Evolutionary conservation across 2,113 vertebrate species (phyloP), one percentile per base, ranked within the genome.

Genomic region (Phyllopteryx taeniolatus): DNA sequence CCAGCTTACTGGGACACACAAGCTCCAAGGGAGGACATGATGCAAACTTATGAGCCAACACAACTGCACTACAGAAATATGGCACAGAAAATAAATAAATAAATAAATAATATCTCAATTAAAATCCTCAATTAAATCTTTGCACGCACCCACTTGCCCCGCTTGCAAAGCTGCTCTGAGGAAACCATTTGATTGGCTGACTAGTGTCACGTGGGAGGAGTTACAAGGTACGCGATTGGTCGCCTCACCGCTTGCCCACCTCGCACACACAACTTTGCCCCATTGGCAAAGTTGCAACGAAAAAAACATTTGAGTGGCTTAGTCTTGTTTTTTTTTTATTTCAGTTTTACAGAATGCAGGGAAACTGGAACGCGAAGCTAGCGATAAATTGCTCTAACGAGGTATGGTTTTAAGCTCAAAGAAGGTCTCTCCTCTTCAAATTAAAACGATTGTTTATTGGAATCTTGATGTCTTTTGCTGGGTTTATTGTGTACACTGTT

Each of bases 1-100:
- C 80, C 85, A 83, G 81, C 79, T 88, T 86, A 89, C 82, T 81
- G 83, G 78, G 71, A 74, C 81, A 79, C 80, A 82, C 76, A 74
- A 84, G 74, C 75, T 19, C 67, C 35, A 19, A 39, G 59, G 59
- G 31, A 35, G 66, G 83, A 82, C 80, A 82, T 69, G 70, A 87
- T 72, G 65, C 54, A 80, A 74, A 79, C 51, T 20, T 66, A 20
- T 4, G 2, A 69, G 74, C 63, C 67, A 35, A 35, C 73, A 20
- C 39, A 74, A 75, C 71, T 72, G 44, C 46, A 68, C 78, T 59
- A 65, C 6, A 54, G 8, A 65, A 27, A 19, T 2, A 67, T 15
- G n/a, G 44, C n/a, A 74, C 64, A 62, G 59, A 27, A 19, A 67
- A 43, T 11, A 59, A 19, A 44, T 17, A 27, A 1, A 39, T 5